Base-by-base conservation (phyloP, 2,797 vertebrate genomes). In the Sebastes matsubarae region DNA sequence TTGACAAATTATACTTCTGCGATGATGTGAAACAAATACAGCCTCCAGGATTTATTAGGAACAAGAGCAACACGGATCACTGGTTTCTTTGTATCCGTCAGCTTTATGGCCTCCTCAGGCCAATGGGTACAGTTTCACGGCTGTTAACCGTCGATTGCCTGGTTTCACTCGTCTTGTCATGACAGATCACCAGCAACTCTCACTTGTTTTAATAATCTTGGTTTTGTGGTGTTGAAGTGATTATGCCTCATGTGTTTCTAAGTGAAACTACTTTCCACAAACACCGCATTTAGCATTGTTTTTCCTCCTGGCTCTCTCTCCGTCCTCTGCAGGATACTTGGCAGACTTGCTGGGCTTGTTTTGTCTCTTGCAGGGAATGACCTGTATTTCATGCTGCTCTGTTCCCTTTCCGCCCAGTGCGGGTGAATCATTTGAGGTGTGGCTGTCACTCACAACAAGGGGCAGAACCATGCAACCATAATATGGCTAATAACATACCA, bases 271-370 rank as follows among this genome's bases (percentile, higher is more conserved):
- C 72, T 79, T 81, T 72, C 57, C 66, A 84, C 75, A 63, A 77
- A 72, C 59, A 27, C 30, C 34, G 6, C 59, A 11, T 79, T 79
- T 18, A 46, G 38, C n/a, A 9, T 34, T 58, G 22, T 58, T 78
- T 50, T 27, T 9, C 14, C 27, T 13, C n/a, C 24, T 20, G 7
- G 18, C 42, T 46, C 42, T 46, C 46, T 18, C 52, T 2, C 30
- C 1, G 59, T 82, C 72, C 74, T 85, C 73, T 63, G 72, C 61
- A 55, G 81, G 77, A 75, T 81, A 93, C 89, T 82, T 30, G 81
- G 84, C 75, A 70, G 89, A 94, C 94, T 92, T 76, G 94, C 91
- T 89, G 60, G 78, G 92, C 94, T 90, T 83, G 94, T 95, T 95
- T 91, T 83, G 84, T 79, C 68, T 84, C 70, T 73, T 68, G 55